A percentile compares a stretch with the other conserved stretches of the same genome.
phyloP scores from a whole-genome alignment of 2,888 invertebrate genomes.

The Melanargia galathea region DNA sequence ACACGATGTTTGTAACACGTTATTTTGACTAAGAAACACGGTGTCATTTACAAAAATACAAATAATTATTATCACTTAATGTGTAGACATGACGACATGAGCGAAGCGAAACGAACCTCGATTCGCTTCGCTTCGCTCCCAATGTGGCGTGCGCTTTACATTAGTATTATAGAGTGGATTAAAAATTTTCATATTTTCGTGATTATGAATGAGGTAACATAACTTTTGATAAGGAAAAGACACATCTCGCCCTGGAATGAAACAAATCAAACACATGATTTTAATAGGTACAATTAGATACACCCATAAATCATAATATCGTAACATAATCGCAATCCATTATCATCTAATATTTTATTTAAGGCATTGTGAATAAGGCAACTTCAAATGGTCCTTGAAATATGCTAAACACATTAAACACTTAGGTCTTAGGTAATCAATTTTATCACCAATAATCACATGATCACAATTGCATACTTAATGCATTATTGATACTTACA shows the following conservation, averaged over 20 bases:
- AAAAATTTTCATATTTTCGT: too few relatives aligned
- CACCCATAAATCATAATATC: not conserved
- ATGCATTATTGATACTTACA: not conserved
- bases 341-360: constrained; percentile 19
- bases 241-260: too few relatives aligned
- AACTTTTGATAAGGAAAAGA: too few relatives aligned
- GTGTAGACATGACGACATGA: too few relatives aligned
- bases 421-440: not conserved
- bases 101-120: too few relatives aligned
- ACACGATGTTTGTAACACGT: constrained; percentile 10
- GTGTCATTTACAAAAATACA: not conserved
- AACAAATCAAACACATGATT: too few relatives aligned
- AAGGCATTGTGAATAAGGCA: constrained; percentile 36
- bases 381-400: constrained; percentile 31
- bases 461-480: not conserved
- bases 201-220: too few relatives aligned
- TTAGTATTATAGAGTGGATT: too few relatives aligned
- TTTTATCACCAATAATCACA: not conserved
- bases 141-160: too few relatives aligned
- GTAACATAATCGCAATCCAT: constrained; percentile 2
- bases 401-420: constrained; percentile 16
- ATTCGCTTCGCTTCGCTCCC: too few relatives aligned
- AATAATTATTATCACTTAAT: not conserved
- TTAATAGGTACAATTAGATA: not conserved
- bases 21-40: constrained; percentile 19